Evolutionary conservation across 2,888 invertebrate genomes (phyloP).

Genomic region (Cantharis rustica): DNA sequence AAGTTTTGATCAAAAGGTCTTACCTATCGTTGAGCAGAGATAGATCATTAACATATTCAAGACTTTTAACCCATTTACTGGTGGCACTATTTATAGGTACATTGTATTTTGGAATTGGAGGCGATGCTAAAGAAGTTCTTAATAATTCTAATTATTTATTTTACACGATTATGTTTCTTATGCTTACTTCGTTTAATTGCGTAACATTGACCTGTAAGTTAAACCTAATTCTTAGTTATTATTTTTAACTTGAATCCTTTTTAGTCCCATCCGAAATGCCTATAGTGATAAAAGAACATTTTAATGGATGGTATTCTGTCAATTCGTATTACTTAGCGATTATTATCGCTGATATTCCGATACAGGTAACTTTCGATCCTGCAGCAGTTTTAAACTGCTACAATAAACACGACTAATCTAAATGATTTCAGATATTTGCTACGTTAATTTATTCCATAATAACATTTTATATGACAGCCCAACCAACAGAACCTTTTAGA

Average conservation of each 20-base stretch:
- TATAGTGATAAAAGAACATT: constrained; percentile 66
- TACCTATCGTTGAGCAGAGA: constrained; percentile 71
- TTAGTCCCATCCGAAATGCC: constrained; percentile 69
- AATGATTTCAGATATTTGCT: constrained; percentile 57
- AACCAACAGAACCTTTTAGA: constrained; percentile 76
- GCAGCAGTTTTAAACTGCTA: background rate
- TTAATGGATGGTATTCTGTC: constrained; percentile 71
- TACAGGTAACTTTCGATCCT: constrained; percentile 45
- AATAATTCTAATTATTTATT: constrained; percentile 90
- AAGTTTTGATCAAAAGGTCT: constrained; percentile 66
- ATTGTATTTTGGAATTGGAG: constrained; percentile 85
- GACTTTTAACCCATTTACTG: constrained; percentile 76
- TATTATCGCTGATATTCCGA: constrained; percentile 70
- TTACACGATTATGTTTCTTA: constrained; percentile 91
- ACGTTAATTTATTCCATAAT: constrained; percentile 77
- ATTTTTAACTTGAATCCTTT: constrained; percentile 35
- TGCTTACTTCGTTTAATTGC: constrained; percentile 92
- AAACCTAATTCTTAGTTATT: background rate
- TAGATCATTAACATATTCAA: constrained; percentile 74
- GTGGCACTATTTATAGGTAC: constrained; percentile 84
- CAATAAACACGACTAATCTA: background rate
- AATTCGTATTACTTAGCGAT: constrained; percentile 68
- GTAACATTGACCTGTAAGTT: constrained; percentile 89
- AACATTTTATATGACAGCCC: constrained; percentile 85
- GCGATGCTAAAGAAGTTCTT: constrained; percentile 78